Evolutionary conservation across 2,113 vertebrate species (phyloP).

Genomic region (Mustelus asterias): DNA sequence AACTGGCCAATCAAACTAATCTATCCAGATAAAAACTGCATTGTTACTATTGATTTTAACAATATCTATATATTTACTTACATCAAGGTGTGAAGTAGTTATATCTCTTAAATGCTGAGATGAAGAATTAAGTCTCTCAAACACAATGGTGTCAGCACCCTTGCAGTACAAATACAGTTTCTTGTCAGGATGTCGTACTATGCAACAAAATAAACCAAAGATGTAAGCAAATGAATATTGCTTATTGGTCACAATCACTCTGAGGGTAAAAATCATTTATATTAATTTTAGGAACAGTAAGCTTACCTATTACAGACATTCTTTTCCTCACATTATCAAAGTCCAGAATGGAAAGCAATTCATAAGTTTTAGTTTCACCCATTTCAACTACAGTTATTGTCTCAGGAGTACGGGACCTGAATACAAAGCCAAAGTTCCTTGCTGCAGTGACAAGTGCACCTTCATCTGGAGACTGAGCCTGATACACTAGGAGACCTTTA

Average conservation of each 20-base stretch:
- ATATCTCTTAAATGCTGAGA: constrained; percentile 60
- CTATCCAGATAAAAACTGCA: background rate
- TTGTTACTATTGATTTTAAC: background rate
- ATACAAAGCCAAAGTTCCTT: constrained; percentile 89
- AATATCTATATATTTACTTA: constrained; percentile 53
- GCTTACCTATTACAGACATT: constrained; percentile 91
- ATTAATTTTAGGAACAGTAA: background rate
- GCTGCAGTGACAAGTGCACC: constrained; percentile 89
- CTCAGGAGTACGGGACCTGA: constrained; percentile 77
- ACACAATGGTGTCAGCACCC: constrained; percentile 87
- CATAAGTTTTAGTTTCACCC: constrained; percentile 65
- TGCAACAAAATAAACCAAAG: constrained; percentile 16
- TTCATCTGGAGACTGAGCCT: constrained; percentile 95
- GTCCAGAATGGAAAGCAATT: constrained; percentile 83
- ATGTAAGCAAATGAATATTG: background rate
- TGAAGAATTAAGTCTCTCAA: constrained; percentile 68
- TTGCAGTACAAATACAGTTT: constrained; percentile 80
- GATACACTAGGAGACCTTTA: constrained; percentile 75
- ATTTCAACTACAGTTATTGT: constrained; percentile 75
- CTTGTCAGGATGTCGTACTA: constrained; percentile 74
- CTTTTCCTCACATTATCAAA: constrained; percentile 88
- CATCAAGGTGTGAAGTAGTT: constrained; percentile 77
- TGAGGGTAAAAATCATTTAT: background rate
- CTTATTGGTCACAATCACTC: background rate
- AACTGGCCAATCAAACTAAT: background rate